phyloP scores from a whole-genome alignment of 2,113 vertebrate species.

The Tylochromis polylepis region DNA sequence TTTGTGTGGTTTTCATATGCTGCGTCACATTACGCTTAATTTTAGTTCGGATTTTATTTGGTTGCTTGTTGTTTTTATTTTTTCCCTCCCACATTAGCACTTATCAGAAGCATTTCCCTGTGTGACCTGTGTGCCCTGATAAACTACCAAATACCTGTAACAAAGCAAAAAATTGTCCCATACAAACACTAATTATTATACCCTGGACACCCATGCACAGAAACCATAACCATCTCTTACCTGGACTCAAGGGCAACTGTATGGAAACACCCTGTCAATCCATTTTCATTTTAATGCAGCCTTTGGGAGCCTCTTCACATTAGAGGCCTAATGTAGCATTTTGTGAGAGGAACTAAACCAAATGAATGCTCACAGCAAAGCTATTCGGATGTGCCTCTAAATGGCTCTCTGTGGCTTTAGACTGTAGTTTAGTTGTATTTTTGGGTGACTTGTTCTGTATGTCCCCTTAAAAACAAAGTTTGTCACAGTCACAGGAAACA shows the following conservation, averaged over 20 bases:
- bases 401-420: not conserved
- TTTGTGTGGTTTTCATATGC: not conserved
- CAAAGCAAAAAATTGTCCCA: not conserved
- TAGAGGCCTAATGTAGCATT: slow-evolving; percentile 67
- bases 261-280: slow-evolving; percentile 28
- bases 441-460: not conserved
- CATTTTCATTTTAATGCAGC: slow-evolving; percentile 70
- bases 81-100: not conserved
- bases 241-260: slow-evolving; percentile 1
- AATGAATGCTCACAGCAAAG: not conserved
- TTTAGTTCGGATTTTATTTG: not conserved
- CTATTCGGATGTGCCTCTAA: not conserved
- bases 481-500: not conserved
- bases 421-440: not conserved
- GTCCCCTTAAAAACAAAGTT: not conserved
- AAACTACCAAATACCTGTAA: not conserved
- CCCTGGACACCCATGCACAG: not conserved
- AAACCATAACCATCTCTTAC: not conserved
- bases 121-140: not conserved
- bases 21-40: not conserved
- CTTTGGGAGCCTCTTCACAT: slow-evolving; percentile 58
- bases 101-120: not conserved
- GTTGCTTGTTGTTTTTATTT: not conserved
- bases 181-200: not conserved
- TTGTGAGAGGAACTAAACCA: not conserved